Evolutionary conservation across 2,113 vertebrate species (phyloP), one percentile per base, ranked within the genome.

Genomic region (Osmerus mordax): DNA sequence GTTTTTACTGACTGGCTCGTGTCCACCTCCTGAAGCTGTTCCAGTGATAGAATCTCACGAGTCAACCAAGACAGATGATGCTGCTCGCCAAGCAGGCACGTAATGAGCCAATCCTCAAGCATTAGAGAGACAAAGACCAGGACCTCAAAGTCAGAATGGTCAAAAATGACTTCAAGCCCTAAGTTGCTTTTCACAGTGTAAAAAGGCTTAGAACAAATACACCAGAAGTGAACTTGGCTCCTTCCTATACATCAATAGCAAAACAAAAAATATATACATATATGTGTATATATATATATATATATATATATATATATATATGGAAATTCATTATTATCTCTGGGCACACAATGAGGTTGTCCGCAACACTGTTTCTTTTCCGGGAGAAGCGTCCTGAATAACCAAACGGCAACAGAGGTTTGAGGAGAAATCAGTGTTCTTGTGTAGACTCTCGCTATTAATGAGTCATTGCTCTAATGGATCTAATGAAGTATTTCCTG

Each of bases 401-500:
- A 41, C 36, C 36, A 9, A 41, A 41, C 65, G 70, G 71, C 75
- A 66, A 70, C 56, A 59, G 29, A 76, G 53, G 61, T 64, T 65
- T 69, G 18, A 36, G 52, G 62, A n/a, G 14, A 67, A 74, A 71
- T 51, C 70, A 51, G 14, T 16, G 69, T 79, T 84, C 84, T 76
- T 76, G 23, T 79, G 59, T 77, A 70, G 77, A 84, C 82, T 71
- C 53, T 51, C 66, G 69, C 74, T 77, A 83, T 83, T 85, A 87
- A 81, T 89, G 87, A 89, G 72, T 89, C 87, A 88, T 87, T 85
- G 76, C 75, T 77, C 72, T 86, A 85, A 84, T 83, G 78, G 80
- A 81, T 75, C 86, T 70, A 81, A 82, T 83, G 82, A 86, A 85
- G 80, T 81, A 79, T 84, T 89, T 89, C 89, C 89, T 90, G 88